Evolutionary conservation across 2,113 vertebrate species (phyloP).

Genomic region (human): GRCh38 chr11:59971501-59972000

Average conservation of each 20-base stretch:
- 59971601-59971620: not conserved
- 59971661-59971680: not conserved
- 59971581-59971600: not conserved
- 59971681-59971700: not conserved
- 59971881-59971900: not conserved
- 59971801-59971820: not conserved
- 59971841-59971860: not conserved
- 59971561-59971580: not conserved
- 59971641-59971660: not conserved
- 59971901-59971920: not conserved
- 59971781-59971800: not conserved
- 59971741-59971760: not conserved
- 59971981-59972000: too few species aligned
- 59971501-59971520: not conserved
- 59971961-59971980: too few species aligned
- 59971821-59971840: not conserved
- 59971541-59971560: not conserved
- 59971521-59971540: not conserved
- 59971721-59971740: not conserved
- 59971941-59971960: not conserved
- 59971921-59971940: not conserved
- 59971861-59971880: not conserved
- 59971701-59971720: not conserved
- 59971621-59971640: not conserved
- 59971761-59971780: not conserved